phyloP scores from a whole-genome alignment of 2,888 invertebrate species.

The Geophilus truncorum region DNA sequence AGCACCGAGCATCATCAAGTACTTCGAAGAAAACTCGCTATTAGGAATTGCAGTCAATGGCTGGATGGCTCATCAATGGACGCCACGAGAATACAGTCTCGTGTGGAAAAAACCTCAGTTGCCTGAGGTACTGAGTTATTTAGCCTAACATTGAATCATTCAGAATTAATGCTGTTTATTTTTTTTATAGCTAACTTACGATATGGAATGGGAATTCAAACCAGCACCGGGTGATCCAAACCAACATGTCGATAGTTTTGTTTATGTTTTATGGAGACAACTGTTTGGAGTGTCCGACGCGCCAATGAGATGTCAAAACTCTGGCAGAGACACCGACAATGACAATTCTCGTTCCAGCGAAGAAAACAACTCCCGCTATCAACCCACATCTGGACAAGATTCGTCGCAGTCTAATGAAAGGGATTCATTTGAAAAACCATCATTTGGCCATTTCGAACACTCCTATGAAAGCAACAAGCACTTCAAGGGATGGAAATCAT shows the following conservation, averaged over 20 bases:
- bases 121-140: too few species aligned
- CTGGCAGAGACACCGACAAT: not conserved
- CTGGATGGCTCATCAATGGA: not conserved
- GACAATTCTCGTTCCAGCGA: not conserved
- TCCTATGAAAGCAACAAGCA: not conserved
- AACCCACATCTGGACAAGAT: not conserved
- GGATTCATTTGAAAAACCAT: not conserved
- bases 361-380: not conserved
- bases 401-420: not conserved
- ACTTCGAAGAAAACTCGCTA: not conserved
- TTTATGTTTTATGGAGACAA: not conserved
- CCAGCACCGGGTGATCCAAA: not conserved
- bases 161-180: not conserved
- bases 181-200: not conserved
- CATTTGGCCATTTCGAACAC: not conserved
- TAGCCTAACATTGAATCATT: too few species aligned
- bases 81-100: not conserved
- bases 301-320: not conserved
- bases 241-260: not conserved
- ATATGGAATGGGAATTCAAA: not conserved
- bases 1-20: not conserved
- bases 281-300: not conserved
- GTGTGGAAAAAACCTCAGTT: not conserved
- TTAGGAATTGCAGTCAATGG: not conserved
- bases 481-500: not conserved